Evolutionary conservation across 2,888 invertebrate genomes (phyloP), one percentile per base, ranked within the genome.

Genomic region (Calameuta pallipes): DNA sequence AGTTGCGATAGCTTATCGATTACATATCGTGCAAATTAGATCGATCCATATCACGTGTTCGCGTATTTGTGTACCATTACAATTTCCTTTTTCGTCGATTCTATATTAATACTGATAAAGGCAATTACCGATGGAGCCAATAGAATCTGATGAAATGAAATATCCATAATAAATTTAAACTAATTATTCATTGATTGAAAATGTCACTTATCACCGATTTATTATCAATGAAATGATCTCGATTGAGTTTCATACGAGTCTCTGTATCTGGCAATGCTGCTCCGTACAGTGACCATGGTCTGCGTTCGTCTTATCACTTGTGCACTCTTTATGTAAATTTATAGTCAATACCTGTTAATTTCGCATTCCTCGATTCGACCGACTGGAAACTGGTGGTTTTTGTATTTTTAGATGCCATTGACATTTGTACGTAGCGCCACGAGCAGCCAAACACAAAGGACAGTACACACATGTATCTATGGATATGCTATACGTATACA

Each of bases 391-490:
- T 15, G 9, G 69, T 71, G 71, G 0, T 3, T 33, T 34, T 30
- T n/a, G 79, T 89, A 87, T 89, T 87, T 87, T 87, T 88, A 88
- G 85, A 83, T 82, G 87, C 85, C 87, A 88, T 87, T 89, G 89
- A 89, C 88, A 89, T 88, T 88, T 87, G 85, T 85, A 83, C 84
- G 84, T 84, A 82, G 83, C 79, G 77, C 30, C 31, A 75, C 37
- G 68, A 15, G 33, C 71, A 4, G 33, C 12, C 31, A 15, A 33
- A 71, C 33, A 71, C 11, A 15, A 71, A 23, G 31, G 31, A 33
- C 71, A 71, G 34, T 31, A 41, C 36, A 56, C 30, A 33, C 33
- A 1, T 1, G 41, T 41, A 6, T 13, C 33, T 33, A 9, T 15
- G 36, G n/a, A 23, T 56, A 23, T 56, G 23, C 23, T 23, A 56